A percentile compares a stretch with the other conserved stretches of the same genome.
Conservation (phyloP, 2,797 vertebrate species). For the Karalla daura region DNA sequence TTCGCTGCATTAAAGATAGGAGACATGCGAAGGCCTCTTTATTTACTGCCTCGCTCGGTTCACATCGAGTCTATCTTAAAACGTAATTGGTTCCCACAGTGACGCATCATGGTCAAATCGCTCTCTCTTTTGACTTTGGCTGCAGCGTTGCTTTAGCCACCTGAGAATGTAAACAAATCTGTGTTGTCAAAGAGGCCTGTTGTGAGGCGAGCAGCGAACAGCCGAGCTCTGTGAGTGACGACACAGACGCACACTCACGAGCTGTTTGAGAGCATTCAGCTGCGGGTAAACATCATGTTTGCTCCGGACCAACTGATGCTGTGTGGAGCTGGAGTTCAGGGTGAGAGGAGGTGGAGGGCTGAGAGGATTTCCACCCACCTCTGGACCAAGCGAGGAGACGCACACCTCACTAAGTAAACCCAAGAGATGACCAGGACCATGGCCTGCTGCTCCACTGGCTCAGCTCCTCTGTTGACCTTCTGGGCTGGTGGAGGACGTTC, state of each 20-base stretch:
- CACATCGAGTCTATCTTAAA: neutral
- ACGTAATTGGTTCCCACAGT: constrained; percentile 8
- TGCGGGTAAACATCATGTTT: constrained; percentile 57
- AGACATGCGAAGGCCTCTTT: neutral
- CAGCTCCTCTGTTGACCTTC: neutral
- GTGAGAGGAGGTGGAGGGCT: constrained; percentile 20
- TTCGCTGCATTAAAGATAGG: neutral
- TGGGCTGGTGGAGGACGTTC: no score
- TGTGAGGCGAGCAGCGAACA: constrained; percentile 44
- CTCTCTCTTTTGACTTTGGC: neutral
- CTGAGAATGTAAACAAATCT: constrained; percentile 36
- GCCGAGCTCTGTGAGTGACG: constrained; percentile 37
- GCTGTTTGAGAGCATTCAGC: constrained; percentile 40
- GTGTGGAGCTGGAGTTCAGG: constrained; percentile 19
- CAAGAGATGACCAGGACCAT: constrained; percentile 22
- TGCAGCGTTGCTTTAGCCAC: constrained; percentile 4
- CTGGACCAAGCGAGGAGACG: constrained; percentile 30
- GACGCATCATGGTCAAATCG: constrained; percentile 11
- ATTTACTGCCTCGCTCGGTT: neutral
- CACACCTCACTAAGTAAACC: constrained; percentile 45
- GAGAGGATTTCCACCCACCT: constrained; percentile 33
- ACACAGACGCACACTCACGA: constrained; percentile 15
- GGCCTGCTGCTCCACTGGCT: constrained; percentile 9
- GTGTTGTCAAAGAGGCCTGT: constrained; percentile 21
- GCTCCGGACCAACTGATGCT: constrained; percentile 42